Evolutionary conservation across 1,140 invertebrate species (phyloP).

Genomic region (Trichoplusia ni): DNA sequence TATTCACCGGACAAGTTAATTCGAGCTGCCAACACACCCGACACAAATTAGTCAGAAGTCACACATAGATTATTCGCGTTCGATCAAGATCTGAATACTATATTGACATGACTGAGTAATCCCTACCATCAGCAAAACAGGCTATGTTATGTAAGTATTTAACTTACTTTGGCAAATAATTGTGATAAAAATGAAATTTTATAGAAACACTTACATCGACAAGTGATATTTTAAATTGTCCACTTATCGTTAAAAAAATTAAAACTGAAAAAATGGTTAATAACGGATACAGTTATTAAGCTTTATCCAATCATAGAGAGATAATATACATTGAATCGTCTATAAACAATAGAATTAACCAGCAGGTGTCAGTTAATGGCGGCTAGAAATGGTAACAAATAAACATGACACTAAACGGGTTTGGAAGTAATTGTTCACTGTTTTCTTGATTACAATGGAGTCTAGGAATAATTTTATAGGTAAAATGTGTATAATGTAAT

Average conservation of each 20-base stretch:
- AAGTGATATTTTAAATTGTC: too few relatives aligned
- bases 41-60: constrained; percentile 22
- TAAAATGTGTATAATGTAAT: background rate
- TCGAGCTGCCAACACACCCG: constrained; percentile 3
- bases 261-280: too few relatives aligned
- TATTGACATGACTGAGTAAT: constrained; percentile 22
- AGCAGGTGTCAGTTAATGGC: background rate
- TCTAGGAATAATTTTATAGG: background rate
- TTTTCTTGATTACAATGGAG: background rate
- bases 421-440: background rate
- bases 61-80: constrained; percentile 20
- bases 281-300: too few relatives aligned
- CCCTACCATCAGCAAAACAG: constrained; percentile 7
- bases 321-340: background rate
- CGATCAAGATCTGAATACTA: constrained; percentile 22
- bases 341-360: constrained; percentile 2
- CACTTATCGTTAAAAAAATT: too few relatives aligned
- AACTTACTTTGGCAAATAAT: background rate
- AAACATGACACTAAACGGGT: background rate
- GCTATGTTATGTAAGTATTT: constrained; percentile 4
- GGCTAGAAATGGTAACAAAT: constrained; percentile 9
- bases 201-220: too few relatives aligned
- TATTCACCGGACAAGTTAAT: constrained; percentile 4
- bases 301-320: background rate
- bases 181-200: background rate